Base-by-base conservation (phyloP, 2,888 invertebrate genomes). In the Euplexia lucipara region DNA sequence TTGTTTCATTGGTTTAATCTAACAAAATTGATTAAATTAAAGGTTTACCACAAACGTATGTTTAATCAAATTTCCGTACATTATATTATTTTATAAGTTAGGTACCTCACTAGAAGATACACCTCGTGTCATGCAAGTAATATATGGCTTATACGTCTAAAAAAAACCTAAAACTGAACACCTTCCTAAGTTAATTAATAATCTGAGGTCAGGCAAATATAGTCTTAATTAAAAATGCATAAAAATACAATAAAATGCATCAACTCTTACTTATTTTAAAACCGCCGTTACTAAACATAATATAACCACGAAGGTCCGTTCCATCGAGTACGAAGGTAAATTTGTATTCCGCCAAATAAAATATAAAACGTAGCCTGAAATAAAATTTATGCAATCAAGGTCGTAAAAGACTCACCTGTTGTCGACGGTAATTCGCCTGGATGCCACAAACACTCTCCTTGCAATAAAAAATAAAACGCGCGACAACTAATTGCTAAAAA, bases 381-480 rank as follows among this genome's bases (percentile, higher is more conserved):
- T 37, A 30, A 34, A 73, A 53, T 35, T n/a, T n/a, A 48, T 16
- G 34, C 41, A 57, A 9, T n/a, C 18, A 30, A 37, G 8, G 52
- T 52, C 10, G 42, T 22, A 32, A 41, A 49, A 47, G 20, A 73
- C 86, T 86, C 84, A 86, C 86, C 86, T 86, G 86, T 86, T 86
- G 86, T 85, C 63, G 57, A 35, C 49, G 53, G 69, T 39, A 59
- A 62, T 47, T 65, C 70, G 74, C 74, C 66, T 79, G 78, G 80
- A 70, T 66, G 73, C 74, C 81, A 80, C 81, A 80, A 78, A 79
- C 73, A 79, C 85, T 79, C 75, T 65, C 67, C 61, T 74, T 58
- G 59, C 51, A 74, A 69, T 8, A 56, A 72, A 83, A 82, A 80
- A 77, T 56, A 64, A 65, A 60, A 65, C 66, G 63, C 83, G 75